phyloP scores from a whole-genome alignment of 2,113 vertebrate genomes.

The Odocoileus virginianus region DNA sequence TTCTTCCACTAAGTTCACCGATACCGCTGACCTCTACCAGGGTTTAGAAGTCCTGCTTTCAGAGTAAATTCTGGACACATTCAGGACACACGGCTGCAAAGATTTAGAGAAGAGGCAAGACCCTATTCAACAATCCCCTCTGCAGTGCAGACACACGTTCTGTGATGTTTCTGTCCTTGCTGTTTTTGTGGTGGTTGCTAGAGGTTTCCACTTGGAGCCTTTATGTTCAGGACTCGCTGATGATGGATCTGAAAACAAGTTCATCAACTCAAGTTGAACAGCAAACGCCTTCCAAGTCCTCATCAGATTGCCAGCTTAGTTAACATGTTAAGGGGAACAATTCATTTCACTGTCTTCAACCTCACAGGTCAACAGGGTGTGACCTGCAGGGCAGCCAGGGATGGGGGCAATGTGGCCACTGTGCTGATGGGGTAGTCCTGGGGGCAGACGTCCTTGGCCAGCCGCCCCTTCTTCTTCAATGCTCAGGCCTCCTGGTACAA shows the following conservation, averaged over 20 bases:
- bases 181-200: not conserved
- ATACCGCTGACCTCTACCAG: not conserved
- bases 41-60: not conserved
- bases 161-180: not conserved
- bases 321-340: slow-evolving; percentile 26
- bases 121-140: not conserved
- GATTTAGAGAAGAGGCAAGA: not conserved
- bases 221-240: not conserved
- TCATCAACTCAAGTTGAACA: not conserved
- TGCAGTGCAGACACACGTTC: not conserved
- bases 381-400: not conserved
- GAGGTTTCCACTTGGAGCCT: not conserved
- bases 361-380: slow-evolving; percentile 26
- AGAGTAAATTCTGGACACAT: not conserved
- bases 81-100: not conserved
- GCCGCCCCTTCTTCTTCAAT: slow-evolving; percentile 80
- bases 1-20: not conserved
- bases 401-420: not conserved
- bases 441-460: slow-evolving; percentile 34
- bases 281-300: not conserved
- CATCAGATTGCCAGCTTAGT: not conserved
- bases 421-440: slow-evolving; percentile 31
- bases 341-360: slow-evolving; percentile 39
- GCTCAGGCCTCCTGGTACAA: slow-evolving; percentile 90
- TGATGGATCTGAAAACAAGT: slow-evolving; percentile 13